Evolutionary conservation across 1,140 invertebrate species (phyloP).

Genomic region (Apolygus lucorum): DNA sequence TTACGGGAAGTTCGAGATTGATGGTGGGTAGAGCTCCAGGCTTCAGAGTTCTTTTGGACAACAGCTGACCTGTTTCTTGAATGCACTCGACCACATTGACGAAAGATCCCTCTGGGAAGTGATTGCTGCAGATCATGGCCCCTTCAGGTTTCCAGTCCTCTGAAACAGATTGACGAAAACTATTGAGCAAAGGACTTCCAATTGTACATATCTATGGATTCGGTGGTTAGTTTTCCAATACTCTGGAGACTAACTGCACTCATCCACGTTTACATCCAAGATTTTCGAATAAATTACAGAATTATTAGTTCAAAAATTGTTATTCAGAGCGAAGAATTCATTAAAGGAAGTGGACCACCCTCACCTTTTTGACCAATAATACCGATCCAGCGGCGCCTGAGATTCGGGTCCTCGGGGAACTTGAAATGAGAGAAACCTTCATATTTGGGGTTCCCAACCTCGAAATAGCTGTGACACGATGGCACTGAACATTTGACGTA

Average conservation of each 20-base stretch:
- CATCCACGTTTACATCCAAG: too few species aligned
- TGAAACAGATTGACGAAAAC: background rate
- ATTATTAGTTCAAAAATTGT: too few species aligned
- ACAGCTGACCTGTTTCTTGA: background rate
- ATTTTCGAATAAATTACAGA: too few species aligned
- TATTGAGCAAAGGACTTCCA: too few species aligned
- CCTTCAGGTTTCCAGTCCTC: background rate
- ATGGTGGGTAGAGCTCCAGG: background rate
- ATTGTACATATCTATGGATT: too few species aligned
- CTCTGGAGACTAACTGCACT: too few species aligned
- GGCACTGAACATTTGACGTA: conserved; percentile 7
- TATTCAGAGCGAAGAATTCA: background rate
- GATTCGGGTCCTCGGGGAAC: background rate
- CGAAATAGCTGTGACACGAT: conserved; percentile 9
- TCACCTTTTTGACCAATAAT: conserved; percentile 1
- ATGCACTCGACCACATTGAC: background rate
- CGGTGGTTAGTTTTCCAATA: too few species aligned
- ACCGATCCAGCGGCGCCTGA: background rate
- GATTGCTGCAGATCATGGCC: conserved; percentile 10
- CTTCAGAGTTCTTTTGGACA: conserved; percentile 2
- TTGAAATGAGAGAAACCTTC: conserved; percentile 8
- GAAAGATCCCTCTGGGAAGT: background rate
- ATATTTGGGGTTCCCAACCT: conserved; percentile 6
- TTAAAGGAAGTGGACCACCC: background rate
- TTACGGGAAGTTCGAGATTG: background rate